Evolutionary conservation across 2,797 vertebrate genomes (phyloP), one percentile per base, ranked within the genome.

Genomic region (Rhinatrema bivittatum): DNA sequence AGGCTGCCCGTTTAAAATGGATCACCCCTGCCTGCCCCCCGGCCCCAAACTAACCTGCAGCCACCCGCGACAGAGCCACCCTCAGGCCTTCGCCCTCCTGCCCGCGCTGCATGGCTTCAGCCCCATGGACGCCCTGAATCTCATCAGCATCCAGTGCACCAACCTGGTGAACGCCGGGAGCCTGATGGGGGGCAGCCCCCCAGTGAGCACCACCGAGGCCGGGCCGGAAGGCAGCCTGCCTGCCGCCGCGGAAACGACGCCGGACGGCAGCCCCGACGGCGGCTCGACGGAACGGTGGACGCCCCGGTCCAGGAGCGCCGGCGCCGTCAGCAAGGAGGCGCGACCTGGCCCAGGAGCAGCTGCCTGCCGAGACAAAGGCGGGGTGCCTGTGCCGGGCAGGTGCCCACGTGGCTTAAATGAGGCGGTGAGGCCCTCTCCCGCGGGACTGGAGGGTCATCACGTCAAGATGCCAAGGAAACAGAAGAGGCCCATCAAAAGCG

Each of bases 91-190:
- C 5, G 30, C 12, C 10, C 42, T 25, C 3, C 32, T 47, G 21
- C 36, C 55, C 14, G 20, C 13, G 4, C 17, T 37, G 33, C 53
- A 53, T 14, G 9, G 43, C 47, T 66, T 50, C 17, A 79, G 72
- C 37, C 64, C 82, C 5, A 74, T 77, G 74, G 83, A 78, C 8
- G 66, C 80, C 3, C 72, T 87, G 57, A 79, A 66, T 51, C 71
- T 87, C 10, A 83, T 87, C 66, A 82, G 84, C 66, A 66, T 78
- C 14, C 84, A 87, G 50, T 84, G 85, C 52, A 68, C 60, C 48
- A 66, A 43, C 42, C 64, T 82, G 16, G n/a, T 15, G 9, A 9
- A 5, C 8, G 8, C 23, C 31, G 7, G 11, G 12, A 10, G 15
- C 6, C 13, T 10, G 21, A n/a, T 8, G 20, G 23, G 25, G 15